Conservation (phyloP, 2,113 vertebrate species). For the Colossoma macropomum region DNA sequence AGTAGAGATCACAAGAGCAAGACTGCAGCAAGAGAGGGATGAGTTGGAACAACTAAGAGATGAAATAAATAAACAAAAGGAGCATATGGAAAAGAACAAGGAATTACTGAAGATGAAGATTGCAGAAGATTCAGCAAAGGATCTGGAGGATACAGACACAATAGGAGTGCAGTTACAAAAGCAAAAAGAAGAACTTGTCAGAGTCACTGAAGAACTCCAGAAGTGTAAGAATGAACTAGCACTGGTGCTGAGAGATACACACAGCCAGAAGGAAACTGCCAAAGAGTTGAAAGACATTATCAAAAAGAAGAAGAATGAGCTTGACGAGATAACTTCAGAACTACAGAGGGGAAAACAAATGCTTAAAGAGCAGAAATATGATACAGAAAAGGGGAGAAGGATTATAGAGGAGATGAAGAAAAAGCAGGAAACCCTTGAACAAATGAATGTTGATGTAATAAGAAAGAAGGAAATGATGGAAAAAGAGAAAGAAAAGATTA, state of each 20-base stretch:
- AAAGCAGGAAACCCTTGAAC: slow-evolving; percentile 2
- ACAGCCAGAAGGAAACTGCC: not conserved
- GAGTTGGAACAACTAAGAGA: slow-evolving; percentile 62
- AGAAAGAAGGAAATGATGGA: slow-evolving; percentile 26
- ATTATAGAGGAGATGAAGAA: slow-evolving; percentile 8
- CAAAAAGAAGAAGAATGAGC: slow-evolving; percentile 25
- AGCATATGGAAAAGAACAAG: slow-evolving; percentile 35
- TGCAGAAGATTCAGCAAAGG: slow-evolving; percentile 53
- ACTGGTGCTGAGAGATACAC: not conserved
- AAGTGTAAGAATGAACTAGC: slow-evolving; percentile 27
- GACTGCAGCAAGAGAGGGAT: slow-evolving; percentile 51
- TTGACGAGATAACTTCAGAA: slow-evolving; percentile 20
- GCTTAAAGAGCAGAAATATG: slow-evolving; percentile 26
- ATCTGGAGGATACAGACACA: slow-evolving; percentile 49
- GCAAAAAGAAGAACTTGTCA: slow-evolving; percentile 11
- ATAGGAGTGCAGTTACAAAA: not conserved
- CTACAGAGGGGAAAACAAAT: not conserved
- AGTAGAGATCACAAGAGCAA: slow-evolving; percentile 40
- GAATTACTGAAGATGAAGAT: slow-evolving; percentile 48
- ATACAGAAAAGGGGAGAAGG: slow-evolving; percentile 4
- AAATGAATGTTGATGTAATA: not conserved
- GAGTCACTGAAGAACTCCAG: slow-evolving; percentile 40
- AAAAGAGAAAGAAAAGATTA: slow-evolving; percentile 35
- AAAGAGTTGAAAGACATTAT: slow-evolving; percentile 19
- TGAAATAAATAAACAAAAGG: slow-evolving; percentile 51